phyloP scores from a whole-genome alignment of 2,888 invertebrate genomes.

The Pycnomerus fuliginosus region DNA sequence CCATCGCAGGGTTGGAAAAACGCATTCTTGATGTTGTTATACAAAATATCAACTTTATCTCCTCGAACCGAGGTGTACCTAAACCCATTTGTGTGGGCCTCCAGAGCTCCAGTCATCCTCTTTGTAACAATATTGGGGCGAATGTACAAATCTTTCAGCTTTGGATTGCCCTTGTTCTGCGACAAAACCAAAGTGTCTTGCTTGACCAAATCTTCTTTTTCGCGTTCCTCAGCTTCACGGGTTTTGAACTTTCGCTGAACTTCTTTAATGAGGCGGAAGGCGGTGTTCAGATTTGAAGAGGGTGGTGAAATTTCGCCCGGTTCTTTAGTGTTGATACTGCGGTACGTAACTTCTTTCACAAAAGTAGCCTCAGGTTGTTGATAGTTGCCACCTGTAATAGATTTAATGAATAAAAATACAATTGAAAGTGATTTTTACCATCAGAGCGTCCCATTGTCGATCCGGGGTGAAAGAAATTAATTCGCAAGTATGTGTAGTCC shows the following conservation, averaged over 20 bases:
- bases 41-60: conserved; percentile 98
- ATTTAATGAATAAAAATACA: too few species aligned
- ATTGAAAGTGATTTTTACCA: conserved; percentile 53
- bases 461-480: conserved; percentile 99
- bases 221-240: conserved; percentile 96
- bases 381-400: conserved; percentile 67
- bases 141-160: conserved; percentile 96
- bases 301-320: conserved; percentile 94
- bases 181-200: conserved; percentile 94
- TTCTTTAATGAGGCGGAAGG: conserved; percentile 97
- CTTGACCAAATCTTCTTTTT: conserved; percentile 98
- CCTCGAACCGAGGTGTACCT: conserved; percentile 96
- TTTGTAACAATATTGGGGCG: conserved; percentile 98
- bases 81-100: conserved; percentile 95
- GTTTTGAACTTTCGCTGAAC: conserved; percentile 96
- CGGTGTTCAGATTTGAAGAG: conserved; percentile 93
- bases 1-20: conserved; percentile 99
- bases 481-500: conserved; percentile 95
- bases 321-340: conserved; percentile 96
- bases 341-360: conserved; percentile 98
- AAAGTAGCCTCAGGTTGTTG: conserved; percentile 95
- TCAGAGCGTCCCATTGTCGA: conserved; percentile 94
- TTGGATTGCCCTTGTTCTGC: conserved; percentile 96
- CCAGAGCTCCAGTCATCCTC: conserved; percentile 89
- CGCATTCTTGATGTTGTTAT: conserved; percentile 99